Evolutionary conservation across 2,888 invertebrate genomes (phyloP), one percentile per base, ranked within the genome.

Genomic region (Drosophila monieri): DNA sequence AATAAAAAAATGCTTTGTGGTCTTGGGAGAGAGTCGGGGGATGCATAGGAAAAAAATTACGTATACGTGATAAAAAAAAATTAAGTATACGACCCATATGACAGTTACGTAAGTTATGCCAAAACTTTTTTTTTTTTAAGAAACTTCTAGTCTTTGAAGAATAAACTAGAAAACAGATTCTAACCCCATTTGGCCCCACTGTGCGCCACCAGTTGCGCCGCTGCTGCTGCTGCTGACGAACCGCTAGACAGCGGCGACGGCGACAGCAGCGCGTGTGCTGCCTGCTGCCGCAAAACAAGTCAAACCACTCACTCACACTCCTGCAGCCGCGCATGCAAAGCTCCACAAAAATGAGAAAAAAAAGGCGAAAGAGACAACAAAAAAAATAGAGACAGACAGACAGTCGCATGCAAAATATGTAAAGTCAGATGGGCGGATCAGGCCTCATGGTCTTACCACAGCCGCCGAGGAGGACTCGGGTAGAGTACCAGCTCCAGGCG

Each of bases 231-330:
- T 54, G 68, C 70, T 75, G 74, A 79, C 72, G 62, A 73, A 71
- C 76, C 80, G 74, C 74, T 86, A 86, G 77, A 77, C 76, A 71
- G 61, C 76, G 70, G 55, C 68, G 74, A 64, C 74, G 67, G 73
- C 70, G 61, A 71, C 62, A 81, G 70, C 85, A 84, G 75, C 84
- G 86, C 84, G 84, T 85, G 80, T 83, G 75, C 80, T 81, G 80
- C 66, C 67, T 67, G 77, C 58, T 75, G 83, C 83, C 83, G 70
- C 84, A 84, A 84, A 84, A 84, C 84, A 86, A 84, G 84, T 84
- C 84, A 84, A 84, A 84, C 84, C 84, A 86, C 84, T 84, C 74
- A 74, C 56, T 65, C 30, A 37, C 66, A 64, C 30, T 32, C 41
- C 35, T 18, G 71, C 46, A 46, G 14, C 39, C 53, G 27, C 53